Conservation (phyloP, 2,797 vertebrate genomes). For the Parauchenoglanis punctatus region DNA sequence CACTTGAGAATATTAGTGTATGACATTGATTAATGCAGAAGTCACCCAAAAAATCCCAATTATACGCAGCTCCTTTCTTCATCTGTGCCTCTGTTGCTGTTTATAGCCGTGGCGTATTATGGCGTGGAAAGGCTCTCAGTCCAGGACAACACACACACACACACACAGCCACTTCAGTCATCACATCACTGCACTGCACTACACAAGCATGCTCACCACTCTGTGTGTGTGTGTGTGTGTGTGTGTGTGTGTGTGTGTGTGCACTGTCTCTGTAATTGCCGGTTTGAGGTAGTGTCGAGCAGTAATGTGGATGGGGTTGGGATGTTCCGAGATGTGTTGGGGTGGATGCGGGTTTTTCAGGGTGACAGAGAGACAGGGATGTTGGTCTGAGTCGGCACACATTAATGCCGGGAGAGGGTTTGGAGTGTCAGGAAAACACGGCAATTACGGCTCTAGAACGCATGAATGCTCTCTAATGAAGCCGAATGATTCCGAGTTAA, state of each 20-base stretch:
- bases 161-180: neutral
- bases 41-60: constrained; percentile 28
- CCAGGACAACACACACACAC: neutral
- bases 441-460: constrained; percentile 44
- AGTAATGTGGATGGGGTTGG: neutral
- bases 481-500: constrained; percentile 52
- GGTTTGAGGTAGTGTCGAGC: constrained; percentile 2
- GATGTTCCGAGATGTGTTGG: constrained; percentile 11
- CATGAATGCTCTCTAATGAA: constrained; percentile 56
- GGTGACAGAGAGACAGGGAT: constrained; percentile 27
- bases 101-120: constrained; percentile 13
- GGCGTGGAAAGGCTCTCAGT: neutral
- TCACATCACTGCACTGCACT: constrained; percentile 3
- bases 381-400: constrained; percentile 12
- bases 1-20: neutral
- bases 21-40: constrained; percentile 29
- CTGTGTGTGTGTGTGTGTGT: neutral
- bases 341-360: constrained; percentile 14
- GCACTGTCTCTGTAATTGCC: constrained; percentile 20
- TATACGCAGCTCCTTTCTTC: constrained; percentile 18
- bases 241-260: neutral
- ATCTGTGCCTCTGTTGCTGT: constrained; percentile 19
- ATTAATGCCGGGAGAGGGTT: constrained; percentile 17
- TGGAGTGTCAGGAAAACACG: constrained; percentile 30
- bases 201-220: neutral